Conservation (phyloP, 1,140 invertebrate genomes). For the Ephestia elutella region DNA sequence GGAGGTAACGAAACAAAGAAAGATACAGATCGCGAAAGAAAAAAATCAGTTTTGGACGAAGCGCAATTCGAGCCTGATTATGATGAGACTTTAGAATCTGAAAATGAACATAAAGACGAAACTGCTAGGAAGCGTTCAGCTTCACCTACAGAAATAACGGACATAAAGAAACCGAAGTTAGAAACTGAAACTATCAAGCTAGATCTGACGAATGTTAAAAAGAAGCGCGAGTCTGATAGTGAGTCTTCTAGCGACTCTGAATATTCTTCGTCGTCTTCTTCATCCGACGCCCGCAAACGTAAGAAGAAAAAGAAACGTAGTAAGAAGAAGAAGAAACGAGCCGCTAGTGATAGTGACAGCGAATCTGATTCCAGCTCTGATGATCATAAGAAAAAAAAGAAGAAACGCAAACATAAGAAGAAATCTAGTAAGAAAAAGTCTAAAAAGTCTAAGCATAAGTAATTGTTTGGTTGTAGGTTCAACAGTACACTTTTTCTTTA, state of each 20-base stretch:
- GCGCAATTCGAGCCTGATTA: conserved; percentile 85
- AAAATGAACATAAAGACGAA: conserved; percentile 63
- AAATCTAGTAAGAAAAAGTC: conserved; percentile 70
- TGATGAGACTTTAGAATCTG: conserved; percentile 75
- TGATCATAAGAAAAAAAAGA: conserved; percentile 73
- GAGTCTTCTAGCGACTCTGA: conserved; percentile 62
- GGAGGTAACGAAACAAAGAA: conserved; percentile 39
- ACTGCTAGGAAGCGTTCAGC: conserved; percentile 46
- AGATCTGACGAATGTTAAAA: conserved; percentile 66
- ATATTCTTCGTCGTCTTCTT: conserved; percentile 61
- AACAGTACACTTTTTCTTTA: conserved; percentile 9
- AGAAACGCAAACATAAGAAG: conserved; percentile 72
- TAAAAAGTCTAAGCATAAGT: conserved; percentile 73
- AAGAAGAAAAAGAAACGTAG: conserved; percentile 68
- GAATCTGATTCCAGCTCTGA: conserved; percentile 70
- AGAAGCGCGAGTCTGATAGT: conserved; percentile 64
- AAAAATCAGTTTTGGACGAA: conserved; percentile 81
- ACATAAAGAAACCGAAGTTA: conserved; percentile 55
- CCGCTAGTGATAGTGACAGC: conserved; percentile 64
- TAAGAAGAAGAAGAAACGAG: conserved; percentile 67
- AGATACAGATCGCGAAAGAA: conserved; percentile 74
- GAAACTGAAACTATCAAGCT: conserved; percentile 64
- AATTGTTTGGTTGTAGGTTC: conserved; percentile 10
- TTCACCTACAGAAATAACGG: conserved; percentile 35
- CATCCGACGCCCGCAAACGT: conserved; percentile 56